Conservation (phyloP, 2,113 vertebrate genomes). For the Copsychus sechellarum region DNA sequence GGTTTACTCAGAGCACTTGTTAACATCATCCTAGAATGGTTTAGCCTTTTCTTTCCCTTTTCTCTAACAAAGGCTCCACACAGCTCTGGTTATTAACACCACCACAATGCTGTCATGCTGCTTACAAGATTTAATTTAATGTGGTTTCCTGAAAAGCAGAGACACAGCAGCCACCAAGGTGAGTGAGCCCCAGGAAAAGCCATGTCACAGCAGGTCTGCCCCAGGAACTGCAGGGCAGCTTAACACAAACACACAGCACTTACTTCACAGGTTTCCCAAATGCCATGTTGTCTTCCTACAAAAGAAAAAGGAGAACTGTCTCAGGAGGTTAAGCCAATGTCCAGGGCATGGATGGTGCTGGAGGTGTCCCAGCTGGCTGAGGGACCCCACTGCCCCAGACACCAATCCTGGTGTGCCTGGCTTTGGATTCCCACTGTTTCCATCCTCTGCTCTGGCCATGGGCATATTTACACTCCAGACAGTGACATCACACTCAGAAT, state of each 20-base stretch:
- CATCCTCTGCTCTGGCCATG: fast-evolving
- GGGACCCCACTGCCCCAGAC: background rate
- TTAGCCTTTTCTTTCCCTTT: background rate
- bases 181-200: background rate
- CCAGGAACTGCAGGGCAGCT: background rate
- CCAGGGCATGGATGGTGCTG: background rate
- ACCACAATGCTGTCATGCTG: background rate
- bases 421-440: background rate
- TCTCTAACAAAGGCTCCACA: background rate
- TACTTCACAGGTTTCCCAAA: constrained; percentile 97
- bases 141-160: background rate
- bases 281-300: constrained; percentile 97
- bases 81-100: background rate
- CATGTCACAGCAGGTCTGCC: background rate
- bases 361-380: background rate
- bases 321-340: background rate
- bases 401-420: background rate
- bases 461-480: background rate
- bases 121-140: background rate
- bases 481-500: background rate
- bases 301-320: background rate
- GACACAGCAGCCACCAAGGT: background rate
- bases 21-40: background rate
- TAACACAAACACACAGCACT: constrained; percentile 57
- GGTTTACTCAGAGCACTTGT: background rate